A percentile compares a stretch with the other conserved stretches of the same genome.
Evolutionary conservation across 2,888 invertebrate genomes (phyloP).

Genomic region (Cataglyphis albicans): DNA sequence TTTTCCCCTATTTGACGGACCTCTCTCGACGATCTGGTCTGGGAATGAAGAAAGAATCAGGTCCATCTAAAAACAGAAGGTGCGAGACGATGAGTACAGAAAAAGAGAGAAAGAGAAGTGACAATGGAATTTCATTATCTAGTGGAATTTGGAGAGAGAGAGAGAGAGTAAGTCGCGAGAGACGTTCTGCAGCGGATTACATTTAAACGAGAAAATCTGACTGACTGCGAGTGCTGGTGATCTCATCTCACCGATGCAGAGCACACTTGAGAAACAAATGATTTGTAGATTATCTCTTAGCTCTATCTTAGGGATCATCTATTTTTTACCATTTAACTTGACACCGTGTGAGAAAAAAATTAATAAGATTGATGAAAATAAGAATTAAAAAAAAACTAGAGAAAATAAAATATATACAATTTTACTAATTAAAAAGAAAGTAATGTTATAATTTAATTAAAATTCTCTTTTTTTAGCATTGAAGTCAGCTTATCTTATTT

Average conservation of each 20-base stretch:
- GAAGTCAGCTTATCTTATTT: not conserved
- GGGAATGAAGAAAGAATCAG: constrained; percentile 70
- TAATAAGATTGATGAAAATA: not conserved
- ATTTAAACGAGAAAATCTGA: constrained; percentile 32
- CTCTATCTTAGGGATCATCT: not conserved
- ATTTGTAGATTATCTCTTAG: constrained; percentile 11
- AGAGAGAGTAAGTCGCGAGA: constrained; percentile 16
- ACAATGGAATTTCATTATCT: constrained; percentile 45
- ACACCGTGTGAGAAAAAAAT: not conserved
- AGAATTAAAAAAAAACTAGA: not conserved
- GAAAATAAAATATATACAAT: not conserved
- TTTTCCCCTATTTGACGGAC: constrained; percentile 18
- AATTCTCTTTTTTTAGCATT: not conserved
- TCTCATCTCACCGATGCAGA: not conserved
- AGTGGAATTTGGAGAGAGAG: constrained; percentile 16
- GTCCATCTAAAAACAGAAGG: constrained; percentile 77
- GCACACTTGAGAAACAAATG: constrained; percentile 33
- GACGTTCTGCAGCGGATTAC: constrained; percentile 35
- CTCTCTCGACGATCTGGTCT: constrained; percentile 58
- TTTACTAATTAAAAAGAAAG: not conserved
- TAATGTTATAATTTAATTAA: not conserved
- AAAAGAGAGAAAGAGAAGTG: constrained; percentile 24
- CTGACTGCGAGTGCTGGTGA: not conserved
- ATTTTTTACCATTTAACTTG: not conserved
- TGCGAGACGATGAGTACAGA: not conserved